phyloP scores from a whole-genome alignment of 2,113 vertebrate genomes.

The Python bivittatus region DNA sequence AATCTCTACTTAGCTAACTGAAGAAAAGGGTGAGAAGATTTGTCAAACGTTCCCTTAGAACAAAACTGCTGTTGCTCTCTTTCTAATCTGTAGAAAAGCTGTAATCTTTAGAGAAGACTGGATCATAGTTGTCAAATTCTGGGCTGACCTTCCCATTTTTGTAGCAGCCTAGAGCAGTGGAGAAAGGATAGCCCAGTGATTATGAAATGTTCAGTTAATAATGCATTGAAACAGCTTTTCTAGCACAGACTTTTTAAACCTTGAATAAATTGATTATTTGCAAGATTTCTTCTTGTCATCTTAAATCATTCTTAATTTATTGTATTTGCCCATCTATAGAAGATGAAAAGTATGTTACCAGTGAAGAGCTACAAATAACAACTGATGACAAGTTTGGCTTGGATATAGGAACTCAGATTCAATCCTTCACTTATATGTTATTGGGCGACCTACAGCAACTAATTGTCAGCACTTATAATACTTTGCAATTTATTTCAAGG shows the following conservation, averaged over 20 bases:
- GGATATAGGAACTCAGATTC: neutral
- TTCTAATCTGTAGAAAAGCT: neutral
- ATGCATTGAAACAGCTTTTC: neutral
- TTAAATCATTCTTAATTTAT: neutral
- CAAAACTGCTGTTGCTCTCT: neutral
- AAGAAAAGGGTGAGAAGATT: neutral
- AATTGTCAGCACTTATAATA: neutral
- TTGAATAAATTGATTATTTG: neutral
- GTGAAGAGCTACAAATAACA: neutral
- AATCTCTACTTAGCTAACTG: neutral
- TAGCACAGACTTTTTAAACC: neutral
- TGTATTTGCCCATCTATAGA: neutral
- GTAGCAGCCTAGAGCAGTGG: neutral
- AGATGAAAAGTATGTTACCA: neutral
- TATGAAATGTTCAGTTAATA: neutral
- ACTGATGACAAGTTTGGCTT: neutral
- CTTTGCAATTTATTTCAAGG: neutral
- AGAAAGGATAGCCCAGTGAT: neutral
- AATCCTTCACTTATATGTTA: neutral
- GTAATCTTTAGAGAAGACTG: neutral
- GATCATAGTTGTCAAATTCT: neutral
- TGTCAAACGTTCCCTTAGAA: neutral
- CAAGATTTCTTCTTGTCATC: neutral
- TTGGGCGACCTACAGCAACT: neutral
- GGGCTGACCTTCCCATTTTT: neutral